These are phyloP conservation scores for Euplexia lucipara DNA, from an alignment of 2,888 invertebrate species.

Conservation along the genomic window DNA sequence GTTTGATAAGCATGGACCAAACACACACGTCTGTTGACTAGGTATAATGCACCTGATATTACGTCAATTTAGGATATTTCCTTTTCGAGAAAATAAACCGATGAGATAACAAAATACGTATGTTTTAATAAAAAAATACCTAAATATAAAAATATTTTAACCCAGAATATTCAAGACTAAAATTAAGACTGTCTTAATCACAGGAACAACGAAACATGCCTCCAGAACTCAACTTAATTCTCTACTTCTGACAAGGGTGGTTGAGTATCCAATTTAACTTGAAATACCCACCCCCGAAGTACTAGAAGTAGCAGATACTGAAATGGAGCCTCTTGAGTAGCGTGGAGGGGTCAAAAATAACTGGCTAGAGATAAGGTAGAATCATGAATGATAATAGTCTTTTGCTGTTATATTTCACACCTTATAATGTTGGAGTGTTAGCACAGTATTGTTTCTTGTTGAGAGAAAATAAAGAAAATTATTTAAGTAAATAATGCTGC, in stretches of 20 bases:
- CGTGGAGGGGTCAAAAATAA: constrained; percentile 6
- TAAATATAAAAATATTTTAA: constrained; percentile 20
- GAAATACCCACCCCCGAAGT: constrained; percentile 14
- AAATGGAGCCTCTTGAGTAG: not conserved
- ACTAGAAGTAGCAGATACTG: not conserved
- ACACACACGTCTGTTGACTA: too few species aligned
- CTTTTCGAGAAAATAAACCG: too few species aligned
- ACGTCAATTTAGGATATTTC: too few species aligned
- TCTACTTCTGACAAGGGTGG: constrained; percentile 59
- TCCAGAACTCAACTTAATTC: constrained; percentile 61
- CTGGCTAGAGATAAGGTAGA: constrained; percentile 52
- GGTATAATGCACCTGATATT: too few species aligned
- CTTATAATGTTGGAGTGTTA: constrained; percentile 53
- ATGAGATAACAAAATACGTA: too few species aligned
- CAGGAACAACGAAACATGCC: constrained; percentile 49
- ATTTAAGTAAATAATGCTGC: constrained; percentile 6
- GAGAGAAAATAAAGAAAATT: constrained; percentile 27
- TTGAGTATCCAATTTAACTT: constrained; percentile 37
- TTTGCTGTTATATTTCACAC: constrained; percentile 65
- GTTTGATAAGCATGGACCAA: too few species aligned
- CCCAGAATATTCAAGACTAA: constrained; percentile 30
- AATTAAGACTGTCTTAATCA: constrained; percentile 51
- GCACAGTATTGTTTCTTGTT: constrained; percentile 49
- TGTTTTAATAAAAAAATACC: not conserved
- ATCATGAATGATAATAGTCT: constrained; percentile 64